phyloP scores from a whole-genome alignment of 2,888 invertebrate genomes.

The Diplazon laetatorius region DNA sequence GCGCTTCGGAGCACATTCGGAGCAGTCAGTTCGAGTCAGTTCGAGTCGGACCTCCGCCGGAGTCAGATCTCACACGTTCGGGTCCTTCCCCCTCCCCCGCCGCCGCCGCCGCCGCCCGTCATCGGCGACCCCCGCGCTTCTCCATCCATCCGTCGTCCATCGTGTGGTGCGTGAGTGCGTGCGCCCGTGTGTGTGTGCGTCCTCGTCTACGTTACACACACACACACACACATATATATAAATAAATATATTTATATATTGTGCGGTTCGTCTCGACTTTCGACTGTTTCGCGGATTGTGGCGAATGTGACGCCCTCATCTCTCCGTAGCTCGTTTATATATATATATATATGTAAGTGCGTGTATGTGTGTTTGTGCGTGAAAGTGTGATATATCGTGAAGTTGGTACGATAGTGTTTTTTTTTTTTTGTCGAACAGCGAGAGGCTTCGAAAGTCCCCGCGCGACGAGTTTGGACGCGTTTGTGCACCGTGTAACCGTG shows the following conservation, averaged over 20 bases:
- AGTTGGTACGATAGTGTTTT: no score
- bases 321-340: no score
- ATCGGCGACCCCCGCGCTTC: slow-evolving; percentile 41
- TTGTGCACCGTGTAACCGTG: slow-evolving; percentile 13
- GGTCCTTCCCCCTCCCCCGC: slow-evolving; percentile 57
- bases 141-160: no score
- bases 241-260: no score
- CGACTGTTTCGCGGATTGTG: no score
- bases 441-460: slow-evolving; percentile 14
- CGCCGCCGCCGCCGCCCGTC: slow-evolving; percentile 52
- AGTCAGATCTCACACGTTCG: slow-evolving; percentile 70
- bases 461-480: slow-evolving; percentile 17
- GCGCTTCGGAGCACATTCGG: no score
- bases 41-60: slow-evolving; percentile 78
- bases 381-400: background rate
- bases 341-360: background rate
- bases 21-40: no score
- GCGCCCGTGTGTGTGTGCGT: background rate
- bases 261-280: no score
- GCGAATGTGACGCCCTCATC: no score
- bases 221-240: no score
- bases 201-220: no score
- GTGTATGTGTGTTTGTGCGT: background rate
- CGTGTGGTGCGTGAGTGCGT: slow-evolving; percentile 7
- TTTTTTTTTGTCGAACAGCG: background rate